Evolutionary conservation across 2,797 vertebrate genomes (phyloP).

Genomic region (Lepus oiostolus): DNA sequence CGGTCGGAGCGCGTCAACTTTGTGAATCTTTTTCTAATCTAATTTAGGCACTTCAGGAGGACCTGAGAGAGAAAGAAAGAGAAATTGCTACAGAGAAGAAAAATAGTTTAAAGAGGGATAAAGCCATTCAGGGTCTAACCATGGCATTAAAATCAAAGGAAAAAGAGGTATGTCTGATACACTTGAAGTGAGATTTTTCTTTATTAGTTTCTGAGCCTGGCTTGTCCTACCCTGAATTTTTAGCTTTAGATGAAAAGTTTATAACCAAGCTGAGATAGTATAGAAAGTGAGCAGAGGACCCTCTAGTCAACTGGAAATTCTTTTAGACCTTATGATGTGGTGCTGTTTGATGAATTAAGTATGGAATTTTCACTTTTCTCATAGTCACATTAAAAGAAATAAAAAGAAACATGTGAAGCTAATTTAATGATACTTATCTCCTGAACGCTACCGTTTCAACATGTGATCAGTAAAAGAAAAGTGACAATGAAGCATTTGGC

Average conservation of each 20-base stretch:
- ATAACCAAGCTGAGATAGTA: not conserved
- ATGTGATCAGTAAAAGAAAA: not conserved
- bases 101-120: conserved; percentile 97
- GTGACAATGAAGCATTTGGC: not conserved
- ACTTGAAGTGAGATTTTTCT: conserved; percentile 63
- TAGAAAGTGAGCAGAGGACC: not conserved
- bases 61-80: conserved; percentile 92
- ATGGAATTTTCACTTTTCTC: not conserved
- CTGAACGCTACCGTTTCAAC: not conserved
- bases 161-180: conserved; percentile 91
- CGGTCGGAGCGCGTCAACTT: conserved; percentile 82
- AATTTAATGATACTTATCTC: not conserved
- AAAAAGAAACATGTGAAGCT: not conserved
- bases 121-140: conserved; percentile 97
- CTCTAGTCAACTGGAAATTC: not conserved
- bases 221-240: conserved; percentile 53
- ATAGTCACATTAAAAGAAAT: conserved; percentile 21
- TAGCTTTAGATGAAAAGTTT: conserved; percentile 35
- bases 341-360: not conserved
- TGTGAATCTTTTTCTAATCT: conserved; percentile 86
- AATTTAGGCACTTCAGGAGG: conserved; percentile 92
- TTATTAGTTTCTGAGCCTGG: conserved; percentile 61
- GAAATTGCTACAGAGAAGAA: conserved; percentile 94
- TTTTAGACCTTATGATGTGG: not conserved
- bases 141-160: conserved; percentile 95